Evolutionary conservation across 2,797 vertebrate genomes (phyloP), one percentile per base, ranked within the genome.

Genomic region (Phoebastria nigripes): DNA sequence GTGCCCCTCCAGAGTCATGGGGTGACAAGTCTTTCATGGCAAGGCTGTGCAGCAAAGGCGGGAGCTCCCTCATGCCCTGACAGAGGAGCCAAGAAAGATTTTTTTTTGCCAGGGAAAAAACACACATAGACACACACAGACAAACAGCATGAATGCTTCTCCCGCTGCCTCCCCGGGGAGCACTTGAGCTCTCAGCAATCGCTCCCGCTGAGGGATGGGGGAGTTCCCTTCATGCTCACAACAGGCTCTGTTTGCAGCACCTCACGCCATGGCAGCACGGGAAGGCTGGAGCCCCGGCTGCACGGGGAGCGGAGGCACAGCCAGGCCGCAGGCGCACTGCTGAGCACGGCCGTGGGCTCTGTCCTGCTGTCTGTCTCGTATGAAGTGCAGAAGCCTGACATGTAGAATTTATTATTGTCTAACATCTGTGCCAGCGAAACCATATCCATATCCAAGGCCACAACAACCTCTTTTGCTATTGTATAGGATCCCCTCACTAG

Each of bases 281-380:
- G 54, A 13, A 56, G 65, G 55, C 41, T 61, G 59, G 46, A 71
- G 42, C 11, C 70, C 11, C 1, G 8, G 46, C 51, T 61, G 52
- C 31, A 2, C 6, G 1, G 69, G n/a, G 66, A 58, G 51, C 5
- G 0, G 24, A 71, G 74, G 14, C 51, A 42, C 41, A 33, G 62
- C 51, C 56, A 31, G 49, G 49, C 56, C 8, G 1, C 59, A 21
- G 51, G 19, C 20, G 0, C 0, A 2, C 33, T 55, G 67, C 73
- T 1, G 4, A 46, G 56, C 52, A n/a, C 3, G 6, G 65, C 58
- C 4, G 0, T 8, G 39, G 72, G 39, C 84, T 90, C 67, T 77
- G 63, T 29, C 71, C 85, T 62, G 58, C 46, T 1, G 11, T 46
- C 84, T 46, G 56, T 15, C 88, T 62, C 25, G 0, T 5, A 2